phyloP scores from a whole-genome alignment of 2,888 invertebrate species.

The Drosophila nr. perissopoda region DNA sequence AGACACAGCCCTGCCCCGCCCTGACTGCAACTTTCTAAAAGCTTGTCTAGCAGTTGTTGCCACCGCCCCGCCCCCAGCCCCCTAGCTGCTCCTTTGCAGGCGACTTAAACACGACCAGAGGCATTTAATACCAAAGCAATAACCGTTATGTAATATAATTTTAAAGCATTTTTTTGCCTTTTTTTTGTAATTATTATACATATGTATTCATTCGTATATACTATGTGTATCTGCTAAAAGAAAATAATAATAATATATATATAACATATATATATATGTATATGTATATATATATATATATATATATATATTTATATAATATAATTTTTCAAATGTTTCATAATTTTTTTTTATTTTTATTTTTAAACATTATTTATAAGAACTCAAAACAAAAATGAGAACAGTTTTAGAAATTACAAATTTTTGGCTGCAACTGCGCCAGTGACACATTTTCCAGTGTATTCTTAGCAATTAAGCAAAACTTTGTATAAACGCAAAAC shows the following conservation, averaged over 20 bases:
- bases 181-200: constrained; percentile 36
- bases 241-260: constrained; percentile 17
- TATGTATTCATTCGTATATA: constrained; percentile 16
- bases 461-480: constrained; percentile 63
- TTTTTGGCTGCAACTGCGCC: constrained; percentile 25
- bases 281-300: constrained; percentile 17
- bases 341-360: constrained; percentile 30
- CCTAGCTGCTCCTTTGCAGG: constrained; percentile 58
- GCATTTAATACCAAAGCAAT: constrained; percentile 85
- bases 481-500: constrained; percentile 51
- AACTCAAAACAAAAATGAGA: constrained; percentile 14
- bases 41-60: constrained; percentile 26
- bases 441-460: constrained; percentile 76
- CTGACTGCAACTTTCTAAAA: constrained; percentile 58
- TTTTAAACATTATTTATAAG: constrained; percentile 39
- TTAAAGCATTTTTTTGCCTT: constrained; percentile 60
- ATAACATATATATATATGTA: constrained; percentile 16
- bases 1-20: constrained; percentile 7
- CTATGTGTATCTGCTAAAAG: constrained; percentile 38
- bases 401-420: constrained; percentile 22
- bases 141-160: constrained; percentile 82
- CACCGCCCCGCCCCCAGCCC: background rate
- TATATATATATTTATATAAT: constrained; percentile 11
- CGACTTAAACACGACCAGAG: constrained; percentile 79
- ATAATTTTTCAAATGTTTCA: constrained; percentile 31